phyloP scores from a whole-genome alignment of 2,888 invertebrate genomes.

The Plagodis pulveraria region DNA sequence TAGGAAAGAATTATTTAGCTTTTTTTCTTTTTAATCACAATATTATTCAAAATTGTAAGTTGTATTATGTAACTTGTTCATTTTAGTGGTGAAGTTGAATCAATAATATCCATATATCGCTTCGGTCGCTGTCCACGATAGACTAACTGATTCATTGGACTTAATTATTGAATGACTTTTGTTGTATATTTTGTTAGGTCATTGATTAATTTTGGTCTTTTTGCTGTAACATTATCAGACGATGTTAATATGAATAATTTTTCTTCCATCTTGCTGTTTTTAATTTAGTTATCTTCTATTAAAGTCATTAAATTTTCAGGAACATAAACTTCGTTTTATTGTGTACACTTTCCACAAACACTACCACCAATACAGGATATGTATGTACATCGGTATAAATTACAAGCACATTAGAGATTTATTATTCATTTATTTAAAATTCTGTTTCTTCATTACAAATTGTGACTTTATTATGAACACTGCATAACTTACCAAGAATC shows the following conservation, averaged over 20 bases:
- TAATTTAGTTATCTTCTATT: constrained; percentile 85
- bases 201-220: constrained; percentile 84
- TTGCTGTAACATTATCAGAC: constrained; percentile 78
- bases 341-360: constrained; percentile 7
- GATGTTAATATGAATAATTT: constrained; percentile 79
- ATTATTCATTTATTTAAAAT: too few relatives aligned
- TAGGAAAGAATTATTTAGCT: constrained; percentile 84
- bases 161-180: constrained; percentile 85
- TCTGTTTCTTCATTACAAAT: too few relatives aligned
- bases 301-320: constrained; percentile 85
- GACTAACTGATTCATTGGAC: constrained; percentile 76
- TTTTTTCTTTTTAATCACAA: constrained; percentile 82
- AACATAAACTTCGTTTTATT: constrained; percentile 66
- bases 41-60: constrained; percentile 85
- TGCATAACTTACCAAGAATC: too few relatives aligned
- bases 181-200: constrained; percentile 86
- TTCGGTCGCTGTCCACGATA: constrained; percentile 69
- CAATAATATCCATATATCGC: constrained; percentile 66
- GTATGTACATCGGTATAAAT: too few relatives aligned
- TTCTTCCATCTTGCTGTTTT: constrained; percentile 83
- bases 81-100: constrained; percentile 75
- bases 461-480: too few relatives aligned
- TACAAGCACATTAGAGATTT: too few relatives aligned
- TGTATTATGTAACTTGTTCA: constrained; percentile 80
- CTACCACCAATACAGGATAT: too few relatives aligned